A percentile compares a stretch with the other conserved stretches of the same genome.
These are phyloP conservation scores for Potamarius usumacintae DNA, from an alignment of 2,113 vertebrate genomes.

Conservation along the genomic window DNA sequence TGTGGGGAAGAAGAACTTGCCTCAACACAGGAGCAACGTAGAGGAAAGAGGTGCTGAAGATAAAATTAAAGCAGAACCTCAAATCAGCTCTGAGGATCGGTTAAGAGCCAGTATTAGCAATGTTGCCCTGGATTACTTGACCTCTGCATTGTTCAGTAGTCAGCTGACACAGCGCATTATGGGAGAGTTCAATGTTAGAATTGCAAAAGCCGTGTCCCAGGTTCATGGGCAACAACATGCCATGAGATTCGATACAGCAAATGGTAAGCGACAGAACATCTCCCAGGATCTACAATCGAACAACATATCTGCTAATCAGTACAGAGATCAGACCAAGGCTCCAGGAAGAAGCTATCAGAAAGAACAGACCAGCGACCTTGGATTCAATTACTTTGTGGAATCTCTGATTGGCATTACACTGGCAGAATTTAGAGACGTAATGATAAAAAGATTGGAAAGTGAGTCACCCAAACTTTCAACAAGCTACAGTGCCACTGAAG, in stretches of 20 bases:
- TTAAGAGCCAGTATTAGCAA: background rate
- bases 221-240: no score
- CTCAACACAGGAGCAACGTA: no score
- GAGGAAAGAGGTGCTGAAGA: no score
- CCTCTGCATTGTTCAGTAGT: no score
- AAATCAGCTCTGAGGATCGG: background rate
- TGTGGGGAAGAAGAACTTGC: background rate
- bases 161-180: background rate
- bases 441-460: background rate
- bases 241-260: no score
- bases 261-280: no score
- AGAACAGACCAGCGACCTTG: background rate
- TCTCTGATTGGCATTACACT: background rate
- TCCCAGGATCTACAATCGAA: no score
- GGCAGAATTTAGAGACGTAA: background rate
- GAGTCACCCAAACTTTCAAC: background rate
- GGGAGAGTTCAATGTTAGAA: background rate
- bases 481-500: background rate
- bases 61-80: no score
- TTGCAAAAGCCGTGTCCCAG: no score
- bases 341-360: background rate
- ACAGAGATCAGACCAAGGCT: background rate
- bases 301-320: background rate
- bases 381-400: background rate
- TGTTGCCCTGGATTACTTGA: no score